Evolutionary conservation across 2,888 invertebrate species (phyloP), one percentile per base, ranked within the genome.

Genomic region (Euplexia lucipara): DNA sequence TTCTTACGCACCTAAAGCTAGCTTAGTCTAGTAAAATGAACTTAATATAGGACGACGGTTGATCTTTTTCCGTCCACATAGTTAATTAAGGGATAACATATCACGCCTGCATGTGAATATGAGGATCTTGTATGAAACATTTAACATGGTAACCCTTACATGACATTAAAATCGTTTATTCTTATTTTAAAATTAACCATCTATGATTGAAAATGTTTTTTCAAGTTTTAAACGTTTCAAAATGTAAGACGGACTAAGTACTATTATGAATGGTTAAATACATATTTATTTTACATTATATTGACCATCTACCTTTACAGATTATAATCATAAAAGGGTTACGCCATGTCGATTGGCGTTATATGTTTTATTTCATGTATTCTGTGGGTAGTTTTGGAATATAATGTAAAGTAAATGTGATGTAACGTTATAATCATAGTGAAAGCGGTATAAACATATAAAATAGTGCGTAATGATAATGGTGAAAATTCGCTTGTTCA

Each of bases 11-110:
- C 87, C 88, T 94, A 92, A 82, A 86, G 72, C 90, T 95, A 94
- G 83, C 93, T 92, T 93, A 94, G 35, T 69, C 92, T 92, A 92
- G 66, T 81, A 84, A 83, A 89, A 92, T 91, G 90, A 92, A 93
- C 89, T 82, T 75, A n/a, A 26, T 26, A 74, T 70, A 82, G 85
- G 84, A 82, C 78, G 76, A 68, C 70, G 54, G 44, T 57, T 61
- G 82, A 73, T 83, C 75, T 79, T 78, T 52, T 58, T 30, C 59
- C 77, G 79, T 76, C 82, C 83, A 69, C 54, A 72, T 70, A 72
- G 76, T 78, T 79, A 61, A 81, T 81, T 63, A 75, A 75, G 61
- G 75, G 68, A 78, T 77, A 78, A 75, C 64, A 77, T 63, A 63
- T 71, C 71, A 77, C 78, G 70, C 67, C 65, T 65, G 69, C 62